Conservation (phyloP, 2,888 invertebrate genomes). For the Opisthograptis luteolata region DNA sequence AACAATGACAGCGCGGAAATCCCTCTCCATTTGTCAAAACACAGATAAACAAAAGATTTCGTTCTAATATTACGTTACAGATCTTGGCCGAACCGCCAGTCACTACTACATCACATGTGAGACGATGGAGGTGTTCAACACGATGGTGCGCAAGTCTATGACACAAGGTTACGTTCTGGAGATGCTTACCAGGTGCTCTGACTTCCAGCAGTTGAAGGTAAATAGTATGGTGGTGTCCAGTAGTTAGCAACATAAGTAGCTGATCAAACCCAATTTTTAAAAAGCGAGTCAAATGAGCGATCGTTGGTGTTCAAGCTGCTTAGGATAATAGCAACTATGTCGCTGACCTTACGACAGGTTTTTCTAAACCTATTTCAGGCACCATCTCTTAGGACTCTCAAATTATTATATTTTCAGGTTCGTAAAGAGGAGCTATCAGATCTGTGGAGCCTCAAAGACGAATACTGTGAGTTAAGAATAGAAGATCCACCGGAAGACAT, state of each 20-base stretch:
- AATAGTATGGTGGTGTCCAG: too few species aligned
- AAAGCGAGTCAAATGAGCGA: too few species aligned
- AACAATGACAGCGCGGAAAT: too few species aligned
- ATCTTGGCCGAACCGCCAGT: constrained; percentile 97
- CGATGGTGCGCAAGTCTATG: constrained; percentile 91
- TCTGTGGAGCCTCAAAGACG: constrained; percentile 89
- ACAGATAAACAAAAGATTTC: too few species aligned
- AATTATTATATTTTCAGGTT: constrained; percentile 79
- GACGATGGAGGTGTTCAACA: constrained; percentile 96
- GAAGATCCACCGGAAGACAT: constrained; percentile 93
- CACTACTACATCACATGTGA: constrained; percentile 99
- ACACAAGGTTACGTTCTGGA: constrained; percentile 93
- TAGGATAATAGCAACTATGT: too few species aligned
- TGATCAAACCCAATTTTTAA: too few species aligned
- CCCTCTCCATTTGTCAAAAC: too few species aligned
- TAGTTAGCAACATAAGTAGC: too few species aligned
- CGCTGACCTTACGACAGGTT: too few species aligned
- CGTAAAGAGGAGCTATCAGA: constrained; percentile 98
- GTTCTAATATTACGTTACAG: constrained; percentile 59
- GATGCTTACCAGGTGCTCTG: constrained; percentile 96
- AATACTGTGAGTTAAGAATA: constrained; percentile 91
- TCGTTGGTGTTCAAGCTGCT: too few species aligned
- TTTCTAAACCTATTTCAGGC: too few species aligned
- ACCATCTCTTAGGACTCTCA: too few species aligned
- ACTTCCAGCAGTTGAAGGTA: constrained; percentile 97